These are phyloP conservation scores for Romanomermis culicivorax DNA, from an alignment of 2,888 invertebrate genomes.

Conservation along the genomic window DNA sequence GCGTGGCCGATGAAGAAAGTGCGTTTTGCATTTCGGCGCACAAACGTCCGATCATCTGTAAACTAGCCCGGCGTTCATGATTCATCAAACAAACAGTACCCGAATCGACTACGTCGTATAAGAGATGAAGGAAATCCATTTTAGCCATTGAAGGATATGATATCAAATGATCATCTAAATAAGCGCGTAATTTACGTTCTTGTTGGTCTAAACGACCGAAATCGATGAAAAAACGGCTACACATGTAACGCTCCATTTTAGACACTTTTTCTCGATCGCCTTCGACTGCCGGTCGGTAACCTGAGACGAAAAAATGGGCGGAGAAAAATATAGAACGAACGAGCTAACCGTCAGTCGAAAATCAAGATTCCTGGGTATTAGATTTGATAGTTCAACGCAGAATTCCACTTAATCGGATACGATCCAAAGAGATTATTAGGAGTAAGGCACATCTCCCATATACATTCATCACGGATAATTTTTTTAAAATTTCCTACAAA, in stretches of 20 bases:
- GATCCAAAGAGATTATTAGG: no score
- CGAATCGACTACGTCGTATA: conserved; percentile 86
- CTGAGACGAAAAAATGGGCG: neutral
- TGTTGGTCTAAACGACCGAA: conserved; percentile 88
- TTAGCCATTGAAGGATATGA: conserved; percentile 37
- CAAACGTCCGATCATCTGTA: conserved; percentile 73
- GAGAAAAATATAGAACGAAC: no score
- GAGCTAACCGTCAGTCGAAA: no score
- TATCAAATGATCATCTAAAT: conserved; percentile 86
- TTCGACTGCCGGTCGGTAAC: neutral
- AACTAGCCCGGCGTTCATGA: conserved; percentile 86
- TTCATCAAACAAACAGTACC: conserved; percentile 98
- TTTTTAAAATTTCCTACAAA: no score
- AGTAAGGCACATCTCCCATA: no score
- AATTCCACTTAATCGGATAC: no score
- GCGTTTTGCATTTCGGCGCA: no score
- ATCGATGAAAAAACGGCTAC: conserved; percentile 98
- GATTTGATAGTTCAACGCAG: no score
- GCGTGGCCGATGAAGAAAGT: no score
- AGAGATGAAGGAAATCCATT: conserved; percentile 83
- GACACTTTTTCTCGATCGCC: conserved; percentile 38
- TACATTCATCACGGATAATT: no score
- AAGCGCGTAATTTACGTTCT: conserved; percentile 78
- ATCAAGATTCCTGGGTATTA: no score
- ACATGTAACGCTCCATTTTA: conserved; percentile 93